phyloP scores from a whole-genome alignment of 2,888 invertebrate genomes.

The Lochmaea capreae region DNA sequence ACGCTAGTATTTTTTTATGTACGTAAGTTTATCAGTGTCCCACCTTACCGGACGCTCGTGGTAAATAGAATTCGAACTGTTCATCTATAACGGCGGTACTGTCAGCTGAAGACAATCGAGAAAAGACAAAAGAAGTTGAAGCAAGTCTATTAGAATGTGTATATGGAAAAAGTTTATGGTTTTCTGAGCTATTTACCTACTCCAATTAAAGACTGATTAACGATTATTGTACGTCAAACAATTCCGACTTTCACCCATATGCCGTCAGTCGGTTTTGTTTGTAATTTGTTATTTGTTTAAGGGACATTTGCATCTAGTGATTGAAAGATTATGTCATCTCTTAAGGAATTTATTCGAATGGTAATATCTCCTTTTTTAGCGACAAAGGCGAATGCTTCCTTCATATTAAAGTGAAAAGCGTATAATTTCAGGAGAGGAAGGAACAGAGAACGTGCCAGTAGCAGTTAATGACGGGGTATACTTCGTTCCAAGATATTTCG shows the following conservation, averaged over 20 bases:
- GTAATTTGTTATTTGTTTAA: conserved; percentile 34
- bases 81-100: conserved; percentile 49
- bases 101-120: conserved; percentile 60
- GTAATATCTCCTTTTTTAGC: not conserved
- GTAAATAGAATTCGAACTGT: conserved; percentile 48
- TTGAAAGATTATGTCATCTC: conserved; percentile 25
- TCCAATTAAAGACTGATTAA: conserved; percentile 66
- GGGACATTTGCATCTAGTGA: conserved; percentile 31
- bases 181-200: conserved; percentile 63
- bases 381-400: no score
- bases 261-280: conserved; percentile 35
- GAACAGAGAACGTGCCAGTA: no score
- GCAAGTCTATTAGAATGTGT: conserved; percentile 62
- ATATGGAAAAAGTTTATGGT: conserved; percentile 63
- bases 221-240: conserved; percentile 65
- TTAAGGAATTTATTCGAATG: conserved; percentile 18
- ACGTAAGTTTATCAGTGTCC: no score
- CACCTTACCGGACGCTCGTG: conserved; percentile 24
- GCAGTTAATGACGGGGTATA: no score
- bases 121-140: conserved; percentile 61
- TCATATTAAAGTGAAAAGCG: no score
- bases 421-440: no score
- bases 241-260: conserved; percentile 62
- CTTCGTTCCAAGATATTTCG: no score
- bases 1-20: no score